Evolutionary conservation across 2,113 vertebrate genomes (phyloP).

Genomic region (Alligator mississippiensis): DNA sequence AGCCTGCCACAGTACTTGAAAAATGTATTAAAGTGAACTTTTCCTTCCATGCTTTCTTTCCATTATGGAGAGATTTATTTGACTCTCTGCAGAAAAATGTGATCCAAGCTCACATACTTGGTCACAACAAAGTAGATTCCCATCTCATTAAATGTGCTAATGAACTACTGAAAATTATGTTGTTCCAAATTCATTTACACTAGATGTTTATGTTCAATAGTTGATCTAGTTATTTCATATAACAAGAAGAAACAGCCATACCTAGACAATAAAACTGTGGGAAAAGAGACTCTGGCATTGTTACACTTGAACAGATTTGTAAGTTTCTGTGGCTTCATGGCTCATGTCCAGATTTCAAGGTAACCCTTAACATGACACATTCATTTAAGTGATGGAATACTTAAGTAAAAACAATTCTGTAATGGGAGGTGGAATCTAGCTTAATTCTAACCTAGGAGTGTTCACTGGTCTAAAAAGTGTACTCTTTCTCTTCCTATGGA

Average conservation of each 20-base stretch:
- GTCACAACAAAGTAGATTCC: neutral
- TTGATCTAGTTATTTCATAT: conserved; percentile 61
- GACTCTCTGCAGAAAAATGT: conserved; percentile 1
- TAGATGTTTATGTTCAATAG: conserved; percentile 45
- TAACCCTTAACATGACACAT: neutral
- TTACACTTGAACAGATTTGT: neutral
- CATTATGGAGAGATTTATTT: conserved; percentile 15
- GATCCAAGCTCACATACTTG: conserved; percentile 1
- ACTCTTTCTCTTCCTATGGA: neutral
- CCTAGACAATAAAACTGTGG: conserved; percentile 72
- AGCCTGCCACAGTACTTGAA: neutral
- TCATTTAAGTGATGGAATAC: neutral
- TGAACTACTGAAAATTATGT: conserved; percentile 19
- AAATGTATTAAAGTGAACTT: neutral
- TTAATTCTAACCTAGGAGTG: neutral
- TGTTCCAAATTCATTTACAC: neutral
- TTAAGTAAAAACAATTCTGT: neutral
- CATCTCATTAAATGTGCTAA: neutral
- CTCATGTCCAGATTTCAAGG: conserved; percentile 7
- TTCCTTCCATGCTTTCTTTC: neutral
- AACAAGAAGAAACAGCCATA: conserved; percentile 52
- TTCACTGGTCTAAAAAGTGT: neutral
- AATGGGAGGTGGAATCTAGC: neutral
- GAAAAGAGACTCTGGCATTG: conserved; percentile 44
- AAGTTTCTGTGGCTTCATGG: conserved; percentile 40